Evolutionary conservation across 2,113 vertebrate species (phyloP).

Genomic region (Paradisaea rubra): DNA sequence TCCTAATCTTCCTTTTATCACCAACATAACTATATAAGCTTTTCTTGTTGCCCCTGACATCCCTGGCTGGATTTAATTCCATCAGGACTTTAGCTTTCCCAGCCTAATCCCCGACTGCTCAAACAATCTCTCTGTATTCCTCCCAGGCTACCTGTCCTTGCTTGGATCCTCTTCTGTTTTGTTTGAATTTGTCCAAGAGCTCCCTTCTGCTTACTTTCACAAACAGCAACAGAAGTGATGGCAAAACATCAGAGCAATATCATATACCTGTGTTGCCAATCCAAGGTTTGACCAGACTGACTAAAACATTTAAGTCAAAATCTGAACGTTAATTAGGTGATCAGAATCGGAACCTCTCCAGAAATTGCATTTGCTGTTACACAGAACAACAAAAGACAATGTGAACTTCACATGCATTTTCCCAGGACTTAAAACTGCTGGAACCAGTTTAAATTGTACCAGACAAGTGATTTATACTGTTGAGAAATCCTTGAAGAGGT

Average conservation of each 20-base stretch:
- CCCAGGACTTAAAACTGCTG: not conserved
- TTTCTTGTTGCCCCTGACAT: not conserved
- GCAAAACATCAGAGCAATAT: not conserved
- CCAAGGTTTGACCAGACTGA: not conserved
- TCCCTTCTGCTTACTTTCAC: not conserved
- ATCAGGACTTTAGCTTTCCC: not conserved
- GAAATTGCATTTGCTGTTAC: not conserved
- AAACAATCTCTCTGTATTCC: not conserved
- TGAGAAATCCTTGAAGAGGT: not conserved
- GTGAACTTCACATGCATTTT: rapidly evolving
- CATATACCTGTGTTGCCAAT: not conserved
- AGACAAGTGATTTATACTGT: not conserved
- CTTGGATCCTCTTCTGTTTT: not conserved
- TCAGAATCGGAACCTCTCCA: not conserved
- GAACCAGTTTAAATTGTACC: not conserved
- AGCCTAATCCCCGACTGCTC: not conserved
- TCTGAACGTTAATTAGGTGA: not conserved
- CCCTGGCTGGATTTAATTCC: not conserved
- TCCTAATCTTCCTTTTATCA: not conserved
- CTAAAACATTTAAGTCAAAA: not conserved
- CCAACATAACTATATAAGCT: not conserved
- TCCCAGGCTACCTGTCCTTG: not conserved
- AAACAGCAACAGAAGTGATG: rapidly evolving
- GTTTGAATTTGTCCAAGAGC: not conserved
- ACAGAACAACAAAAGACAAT: not conserved